These are phyloP conservation scores for Cyanoderma ruficeps DNA, from an alignment of 2,113 vertebrate genomes.

Conservation along the genomic window DNA sequence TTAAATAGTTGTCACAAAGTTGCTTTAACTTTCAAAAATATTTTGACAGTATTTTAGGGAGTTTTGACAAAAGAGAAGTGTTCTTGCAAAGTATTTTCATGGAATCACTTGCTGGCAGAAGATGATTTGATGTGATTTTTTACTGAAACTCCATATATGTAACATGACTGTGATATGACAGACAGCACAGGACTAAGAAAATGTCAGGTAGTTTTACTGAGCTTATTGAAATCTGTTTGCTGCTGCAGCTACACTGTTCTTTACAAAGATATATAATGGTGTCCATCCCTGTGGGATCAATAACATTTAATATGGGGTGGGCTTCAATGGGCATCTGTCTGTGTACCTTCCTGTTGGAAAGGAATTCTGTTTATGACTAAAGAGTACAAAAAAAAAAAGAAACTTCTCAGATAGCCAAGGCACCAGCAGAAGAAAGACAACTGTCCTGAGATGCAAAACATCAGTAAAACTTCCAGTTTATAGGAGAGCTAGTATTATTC, in stretches of 20 bases:
- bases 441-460: neutral
- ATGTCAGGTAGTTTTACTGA: neutral
- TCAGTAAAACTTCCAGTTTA: neutral
- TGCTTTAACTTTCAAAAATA: constrained; percentile 5
- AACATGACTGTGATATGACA: fast-evolving
- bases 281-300: neutral
- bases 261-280: neutral
- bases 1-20: neutral
- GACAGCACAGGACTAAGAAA: neutral
- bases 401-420: neutral
- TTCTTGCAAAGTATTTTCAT: neutral
- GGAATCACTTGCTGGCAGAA: neutral
- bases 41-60: neutral
- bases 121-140: neutral
- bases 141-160: neutral
- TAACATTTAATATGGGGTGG: neutral
- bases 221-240: neutral
- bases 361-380: neutral
- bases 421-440: neutral
- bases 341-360: neutral
- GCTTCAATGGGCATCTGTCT: neutral
- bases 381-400: neutral
- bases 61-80: neutral
- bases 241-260: neutral
- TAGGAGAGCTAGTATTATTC: neutral